These are phyloP conservation scores for Rhincodon typus DNA, from an alignment of 2,797 vertebrate genomes.

Conservation along the genomic window DNA sequence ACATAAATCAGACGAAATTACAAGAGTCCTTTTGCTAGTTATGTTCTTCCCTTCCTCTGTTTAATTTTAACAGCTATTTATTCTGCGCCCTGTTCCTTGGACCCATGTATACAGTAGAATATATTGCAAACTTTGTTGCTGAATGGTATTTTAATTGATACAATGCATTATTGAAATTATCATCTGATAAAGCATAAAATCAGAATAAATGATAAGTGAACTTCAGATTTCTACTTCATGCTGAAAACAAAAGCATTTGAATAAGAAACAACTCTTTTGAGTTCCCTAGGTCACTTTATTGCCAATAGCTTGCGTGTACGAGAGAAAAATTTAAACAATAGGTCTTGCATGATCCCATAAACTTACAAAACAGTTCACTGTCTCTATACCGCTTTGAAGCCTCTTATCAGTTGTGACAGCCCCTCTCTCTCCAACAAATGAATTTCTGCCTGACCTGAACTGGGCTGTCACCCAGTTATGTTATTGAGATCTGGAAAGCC, in stretches of 20 bases:
- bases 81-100: background rate
- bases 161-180: background rate
- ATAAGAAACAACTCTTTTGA: background rate
- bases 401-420: background rate
- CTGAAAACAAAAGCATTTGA: background rate
- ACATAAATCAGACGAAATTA: background rate
- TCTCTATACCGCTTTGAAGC: background rate
- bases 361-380: too few relatives aligned
- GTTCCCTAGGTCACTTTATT: background rate
- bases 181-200: background rate
- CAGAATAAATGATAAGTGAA: background rate
- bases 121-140: background rate
- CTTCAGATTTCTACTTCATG: background rate
- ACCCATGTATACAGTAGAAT: background rate
- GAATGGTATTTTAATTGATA: background rate
- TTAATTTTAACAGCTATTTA: background rate
- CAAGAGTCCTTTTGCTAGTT: background rate
- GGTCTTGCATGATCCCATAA: background rate
- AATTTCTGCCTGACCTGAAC: background rate
- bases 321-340: background rate
- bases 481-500: background rate
- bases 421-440: background rate
- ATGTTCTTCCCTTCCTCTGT: too few relatives aligned
- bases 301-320: background rate
- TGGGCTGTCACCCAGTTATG: background rate